Base-by-base conservation (phyloP, 2,888 invertebrate genomes). In the Colletes collaris region DNA sequence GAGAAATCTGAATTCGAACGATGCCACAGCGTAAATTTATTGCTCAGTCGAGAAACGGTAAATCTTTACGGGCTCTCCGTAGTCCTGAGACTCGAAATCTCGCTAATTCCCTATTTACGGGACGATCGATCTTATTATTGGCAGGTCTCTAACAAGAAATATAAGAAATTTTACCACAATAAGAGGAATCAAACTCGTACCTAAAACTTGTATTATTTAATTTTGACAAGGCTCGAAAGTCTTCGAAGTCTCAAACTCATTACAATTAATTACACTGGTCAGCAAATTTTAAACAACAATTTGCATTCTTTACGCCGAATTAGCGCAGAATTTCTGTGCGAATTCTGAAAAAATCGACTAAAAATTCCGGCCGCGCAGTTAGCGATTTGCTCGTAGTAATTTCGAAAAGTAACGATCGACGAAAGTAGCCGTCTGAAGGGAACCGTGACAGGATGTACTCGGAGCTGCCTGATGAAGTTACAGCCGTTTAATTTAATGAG, bases 1-100 rank as follows among this genome's bases (percentile, higher is more conserved):
- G 49, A 68, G 66, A 68, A 80, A 71, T 64, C 62, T 44, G n/a
- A 76, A 75, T 80, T 64, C 65, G 81, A 81, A 71, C 44, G 64
- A 60, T 60, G 52, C 56, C 35, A 11, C 35, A 50, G 37, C 16
- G 64, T 73, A 76, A 27, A 83, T 83, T 83, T 80, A 80, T 73
- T 27, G 46, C 1, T 60, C n/a, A 35, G 37, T 16, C 40, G 50
- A 59, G 56, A 55, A 72, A 65, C 63, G 52, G 50, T 64, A 19
- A 49, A 73, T 64, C 59, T 81, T 76, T 76, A 68, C 37, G 60
- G 50, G 27, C 40, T 7, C 53, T 52, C 6, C 16, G 50, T 13
- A 52, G 13, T 46, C 11, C 10, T 49, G 0, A 35, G n/a, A 3
- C 27, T 67, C 58, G 6, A 40, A 40, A 3, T 49, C 19, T 44